A percentile compares a stretch with the other conserved stretches of the same genome.
Evolutionary conservation across 2,797 vertebrate genomes (phyloP).

Genomic region (Neoniphon sammara): DNA sequence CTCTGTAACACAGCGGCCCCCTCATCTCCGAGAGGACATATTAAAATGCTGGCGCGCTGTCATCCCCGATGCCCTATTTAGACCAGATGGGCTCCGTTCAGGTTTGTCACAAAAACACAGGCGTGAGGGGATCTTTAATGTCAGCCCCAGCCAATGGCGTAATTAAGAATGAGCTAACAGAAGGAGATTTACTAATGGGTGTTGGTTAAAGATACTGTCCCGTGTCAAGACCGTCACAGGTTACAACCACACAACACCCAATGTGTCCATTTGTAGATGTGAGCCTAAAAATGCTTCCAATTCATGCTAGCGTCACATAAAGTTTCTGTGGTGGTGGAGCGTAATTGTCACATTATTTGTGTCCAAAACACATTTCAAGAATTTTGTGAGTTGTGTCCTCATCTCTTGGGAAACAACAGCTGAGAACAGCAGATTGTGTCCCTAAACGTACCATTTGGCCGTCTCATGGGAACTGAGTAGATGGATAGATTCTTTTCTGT

Average conservation of each 20-base stretch:
- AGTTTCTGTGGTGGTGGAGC: too few relatives aligned
- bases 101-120: slow-evolving; percentile 62
- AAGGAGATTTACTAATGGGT: slow-evolving; percentile 37
- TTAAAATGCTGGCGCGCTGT: slow-evolving; percentile 67
- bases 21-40: slow-evolving; percentile 53
- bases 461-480: too few relatives aligned
- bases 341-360: too few relatives aligned
- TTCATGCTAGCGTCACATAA: too few relatives aligned
- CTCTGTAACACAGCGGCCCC: slow-evolving; percentile 49
- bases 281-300: too few relatives aligned
- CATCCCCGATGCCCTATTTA: slow-evolving; percentile 71
- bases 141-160: slow-evolving; percentile 54
- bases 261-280: background rate
- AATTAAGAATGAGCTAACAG: slow-evolving; percentile 54
- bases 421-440: too few relatives aligned
- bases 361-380: too few relatives aligned
- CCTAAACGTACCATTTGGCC: too few relatives aligned
- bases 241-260: slow-evolving; percentile 8
- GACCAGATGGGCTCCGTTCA: slow-evolving; percentile 76
- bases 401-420: too few relatives aligned
- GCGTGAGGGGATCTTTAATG: slow-evolving; percentile 69
- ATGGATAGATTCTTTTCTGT: too few relatives aligned
- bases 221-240: slow-evolving; percentile 4
- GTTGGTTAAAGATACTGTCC: slow-evolving; percentile 17
- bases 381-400: too few relatives aligned